Base-by-base conservation (phyloP, 2,888 invertebrate genomes). In the Spilosoma lubricipeda region DNA sequence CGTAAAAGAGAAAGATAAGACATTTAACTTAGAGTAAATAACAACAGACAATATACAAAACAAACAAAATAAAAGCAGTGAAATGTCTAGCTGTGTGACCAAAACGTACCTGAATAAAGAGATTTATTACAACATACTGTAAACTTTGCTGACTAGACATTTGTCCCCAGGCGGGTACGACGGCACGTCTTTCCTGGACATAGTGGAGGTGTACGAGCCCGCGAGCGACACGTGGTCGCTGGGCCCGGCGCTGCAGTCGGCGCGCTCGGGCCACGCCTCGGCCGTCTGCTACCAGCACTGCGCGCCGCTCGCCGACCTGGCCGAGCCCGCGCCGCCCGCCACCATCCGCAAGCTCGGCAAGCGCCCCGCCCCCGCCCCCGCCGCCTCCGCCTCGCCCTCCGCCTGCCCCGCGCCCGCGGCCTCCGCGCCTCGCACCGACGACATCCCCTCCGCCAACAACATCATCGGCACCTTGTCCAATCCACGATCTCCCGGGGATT, bases 191-290 rank as follows among this genome's bases (percentile, higher is more conserved):
- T 99, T 99, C 94, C 95, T 99, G 65, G 97, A 97, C 78, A 97
- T 98, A 70, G 98, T 99, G 33, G 99, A 99, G 93, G 97, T 98
- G 75, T 99, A 98, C 92, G 98, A 99, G 91, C 98, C 98, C 8
- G 94, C 95, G 3, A 96, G 95, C 66, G 97, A 99, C 92, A 90
- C 94, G 30, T 99, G 99, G 99, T 96, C 96, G 78, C 96, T 97
- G 80, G 98, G 98, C 63, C 96, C 97, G 11, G 96, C 97, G 9
- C 97, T 99, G 88, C 97, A 98, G 33, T 98, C 98, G 9, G 98
- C 98, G 18, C 97, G 99, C 71, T 99, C 99, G 18, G 99, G 99
- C 0, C 99, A 99, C 93, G 98, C 99, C 0, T 98, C 98, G 67
- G 98, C 99, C 5, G 98, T 99, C 23, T 98, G 98, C 87, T 98